phyloP scores from a whole-genome alignment of 1,140 invertebrate genomes.

The Caenorhabditis brenneri region DNA sequence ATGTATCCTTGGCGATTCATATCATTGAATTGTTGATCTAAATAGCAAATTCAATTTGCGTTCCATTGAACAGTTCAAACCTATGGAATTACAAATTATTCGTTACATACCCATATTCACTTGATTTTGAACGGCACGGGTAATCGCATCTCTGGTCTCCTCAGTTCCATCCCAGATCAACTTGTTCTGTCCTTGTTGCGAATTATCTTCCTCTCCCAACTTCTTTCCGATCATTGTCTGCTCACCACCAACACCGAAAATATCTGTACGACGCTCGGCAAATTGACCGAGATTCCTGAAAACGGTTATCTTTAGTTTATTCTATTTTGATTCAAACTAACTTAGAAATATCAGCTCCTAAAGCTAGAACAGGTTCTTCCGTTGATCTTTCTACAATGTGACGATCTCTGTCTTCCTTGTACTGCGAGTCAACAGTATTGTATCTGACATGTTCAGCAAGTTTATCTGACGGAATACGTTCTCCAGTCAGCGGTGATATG shows the following conservation, averaged over 20 bases:
- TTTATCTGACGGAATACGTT: conserved; percentile 93
- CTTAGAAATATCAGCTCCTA: conserved; percentile 80
- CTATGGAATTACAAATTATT: too few species aligned
- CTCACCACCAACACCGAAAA: conserved; percentile 93
- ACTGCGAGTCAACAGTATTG: conserved; percentile 92
- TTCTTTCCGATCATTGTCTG: conserved; percentile 99
- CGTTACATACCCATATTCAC: conserved; percentile 79
- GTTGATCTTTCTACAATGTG: conserved; percentile 81
- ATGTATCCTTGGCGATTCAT: conserved; percentile 64
- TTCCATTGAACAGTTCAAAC: neutral
- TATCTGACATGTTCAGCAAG: conserved; percentile 91
- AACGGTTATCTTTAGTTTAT: conserved; percentile 72
- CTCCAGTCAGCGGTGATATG: conserved; percentile 96
- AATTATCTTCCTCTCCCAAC: conserved; percentile 90
- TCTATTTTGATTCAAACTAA: too few species aligned
- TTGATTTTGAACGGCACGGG: conserved; percentile 87
- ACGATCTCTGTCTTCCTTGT: conserved; percentile 93
- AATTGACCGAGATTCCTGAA: conserved; percentile 78
- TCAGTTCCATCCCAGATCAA: conserved; percentile 91
- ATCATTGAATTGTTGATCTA: conserved; percentile 72
- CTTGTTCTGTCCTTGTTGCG: conserved; percentile 78
- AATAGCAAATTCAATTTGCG: neutral
- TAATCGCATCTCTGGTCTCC: conserved; percentile 87
- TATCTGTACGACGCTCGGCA: conserved; percentile 97
- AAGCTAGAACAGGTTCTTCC: conserved; percentile 85